phyloP scores from a whole-genome alignment of 2,797 vertebrate genomes.

The Aulostomus chinensis region DNA sequence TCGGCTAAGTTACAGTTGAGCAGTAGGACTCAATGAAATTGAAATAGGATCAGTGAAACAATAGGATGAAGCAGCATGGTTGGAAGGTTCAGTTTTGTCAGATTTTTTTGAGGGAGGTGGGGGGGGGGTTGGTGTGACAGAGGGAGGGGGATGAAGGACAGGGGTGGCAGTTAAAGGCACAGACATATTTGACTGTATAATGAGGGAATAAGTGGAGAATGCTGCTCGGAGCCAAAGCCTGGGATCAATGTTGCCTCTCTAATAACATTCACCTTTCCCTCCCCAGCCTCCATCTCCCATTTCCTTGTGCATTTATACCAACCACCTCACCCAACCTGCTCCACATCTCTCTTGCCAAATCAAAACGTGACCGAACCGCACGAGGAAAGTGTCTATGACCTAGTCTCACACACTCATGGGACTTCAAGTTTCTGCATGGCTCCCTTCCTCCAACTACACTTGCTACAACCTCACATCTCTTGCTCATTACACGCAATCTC shows the following conservation, averaged over 20 bases:
- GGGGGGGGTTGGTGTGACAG: slow-evolving; percentile 11
- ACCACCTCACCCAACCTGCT: slow-evolving; percentile 4
- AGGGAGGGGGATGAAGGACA: slow-evolving; percentile 35
- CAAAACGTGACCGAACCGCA: background rate
- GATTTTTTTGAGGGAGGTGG: slow-evolving; percentile 27
- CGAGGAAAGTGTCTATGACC: slow-evolving; percentile 3
- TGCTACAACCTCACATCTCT: slow-evolving; percentile 32
- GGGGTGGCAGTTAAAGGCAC: slow-evolving; percentile 45
- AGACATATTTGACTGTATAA: slow-evolving; percentile 64
- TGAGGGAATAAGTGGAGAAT: slow-evolving; percentile 55
- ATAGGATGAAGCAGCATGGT: slow-evolving; percentile 37
- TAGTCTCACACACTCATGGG: background rate
- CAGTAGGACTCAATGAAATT: slow-evolving; percentile 39
- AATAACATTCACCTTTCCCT: slow-evolving; percentile 45
- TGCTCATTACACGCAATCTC: slow-evolving; percentile 57
- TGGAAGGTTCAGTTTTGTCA: slow-evolving; percentile 42
- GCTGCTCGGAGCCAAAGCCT: slow-evolving; percentile 42
- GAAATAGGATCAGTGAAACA: slow-evolving; percentile 64
- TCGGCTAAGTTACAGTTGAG: slow-evolving; percentile 67
- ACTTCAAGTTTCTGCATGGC: slow-evolving; percentile 27
- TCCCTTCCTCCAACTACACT: slow-evolving; percentile 11
- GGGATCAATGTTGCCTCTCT: slow-evolving; percentile 56
- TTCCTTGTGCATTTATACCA: slow-evolving; percentile 19
- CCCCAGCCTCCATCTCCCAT: slow-evolving; percentile 11
- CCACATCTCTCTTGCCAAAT: background rate